A percentile compares a stretch with the other conserved stretches of the same genome.
Evolutionary conservation across 2,113 vertebrate genomes (phyloP).

Genomic region (Muntiacus muntjak): DNA sequence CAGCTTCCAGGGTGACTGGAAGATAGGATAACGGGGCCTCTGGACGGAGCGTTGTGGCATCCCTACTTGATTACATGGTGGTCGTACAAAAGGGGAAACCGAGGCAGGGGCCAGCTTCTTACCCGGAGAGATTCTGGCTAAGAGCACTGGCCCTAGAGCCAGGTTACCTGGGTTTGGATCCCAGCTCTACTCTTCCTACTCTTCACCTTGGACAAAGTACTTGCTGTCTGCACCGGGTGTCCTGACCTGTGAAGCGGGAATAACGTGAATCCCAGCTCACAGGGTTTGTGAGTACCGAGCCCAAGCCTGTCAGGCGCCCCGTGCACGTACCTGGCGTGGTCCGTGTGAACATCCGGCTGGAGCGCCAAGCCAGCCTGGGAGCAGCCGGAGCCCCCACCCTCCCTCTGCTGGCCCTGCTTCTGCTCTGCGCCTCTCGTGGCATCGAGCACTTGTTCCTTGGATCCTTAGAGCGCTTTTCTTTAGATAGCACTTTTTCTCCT

Average conservation of each 20-base stretch:
- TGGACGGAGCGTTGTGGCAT: not conserved
- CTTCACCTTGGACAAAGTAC: not conserved
- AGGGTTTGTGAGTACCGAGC: not conserved
- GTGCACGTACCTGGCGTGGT: fast-evolving
- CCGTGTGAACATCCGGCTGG: fast-evolving
- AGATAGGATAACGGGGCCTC: fast-evolving
- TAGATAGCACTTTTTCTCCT: not conserved
- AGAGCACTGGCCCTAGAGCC: not conserved
- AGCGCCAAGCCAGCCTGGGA: not conserved
- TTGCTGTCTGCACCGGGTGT: too few relatives aligned
- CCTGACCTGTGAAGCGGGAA: not conserved
- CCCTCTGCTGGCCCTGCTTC: too few relatives aligned
- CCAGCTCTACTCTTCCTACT: not conserved
- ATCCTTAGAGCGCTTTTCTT: not conserved
- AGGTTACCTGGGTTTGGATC: not conserved
- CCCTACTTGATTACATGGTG: not conserved
- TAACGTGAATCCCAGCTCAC: fast-evolving
- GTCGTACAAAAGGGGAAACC: not conserved
- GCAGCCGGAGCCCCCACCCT: not conserved
- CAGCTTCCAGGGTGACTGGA: not conserved
- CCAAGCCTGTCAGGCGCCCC: not conserved
- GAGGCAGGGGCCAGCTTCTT: not conserved
- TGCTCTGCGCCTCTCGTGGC: not conserved
- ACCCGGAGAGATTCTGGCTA: not conserved
- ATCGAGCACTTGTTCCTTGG: not conserved